Percentiles rank a stretch among this genome's conserved stretches.
phyloP scores from a whole-genome alignment of 2,888 invertebrate genomes.

The Dryadula phaetusa region DNA sequence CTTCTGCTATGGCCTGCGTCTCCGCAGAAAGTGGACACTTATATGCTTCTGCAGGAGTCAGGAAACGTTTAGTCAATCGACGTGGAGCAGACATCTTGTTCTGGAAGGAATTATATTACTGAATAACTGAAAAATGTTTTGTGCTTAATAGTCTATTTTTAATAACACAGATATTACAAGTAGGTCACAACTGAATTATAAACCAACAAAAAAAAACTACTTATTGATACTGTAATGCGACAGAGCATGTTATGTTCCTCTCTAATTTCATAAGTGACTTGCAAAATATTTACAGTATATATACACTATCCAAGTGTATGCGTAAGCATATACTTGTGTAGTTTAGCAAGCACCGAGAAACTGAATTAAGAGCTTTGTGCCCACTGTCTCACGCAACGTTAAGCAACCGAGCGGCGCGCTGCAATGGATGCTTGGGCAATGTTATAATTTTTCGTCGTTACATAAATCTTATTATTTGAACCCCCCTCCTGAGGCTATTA shows the following conservation, averaged over 20 bases:
- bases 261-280: conserved; percentile 47
- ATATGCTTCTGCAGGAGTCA: conserved; percentile 87
- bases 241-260: conserved; percentile 25
- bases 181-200: not conserved
- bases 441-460: conserved; percentile 55
- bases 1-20: conserved; percentile 86
- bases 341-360: conserved; percentile 44
- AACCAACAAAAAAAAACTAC: not conserved
- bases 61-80: conserved; percentile 70
- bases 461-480: conserved; percentile 46
- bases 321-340: conserved; percentile 43
- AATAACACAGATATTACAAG: not conserved
- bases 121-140: not conserved
- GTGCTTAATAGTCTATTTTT: not conserved
- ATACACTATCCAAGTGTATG: too few species aligned
- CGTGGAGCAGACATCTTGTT: conserved; percentile 62
- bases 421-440: conserved; percentile 54
- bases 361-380: conserved; percentile 43
- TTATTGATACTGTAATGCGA: not conserved
- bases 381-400: conserved; percentile 45
- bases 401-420: conserved; percentile 46
- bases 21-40: conserved; percentile 85
- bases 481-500: conserved; percentile 30
- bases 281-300: conserved; percentile 51
- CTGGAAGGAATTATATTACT: conserved; percentile 26